These are phyloP conservation scores for Phaedon cochleariae DNA, from an alignment of 2,888 invertebrate genomes.

Conservation along the genomic window DNA sequence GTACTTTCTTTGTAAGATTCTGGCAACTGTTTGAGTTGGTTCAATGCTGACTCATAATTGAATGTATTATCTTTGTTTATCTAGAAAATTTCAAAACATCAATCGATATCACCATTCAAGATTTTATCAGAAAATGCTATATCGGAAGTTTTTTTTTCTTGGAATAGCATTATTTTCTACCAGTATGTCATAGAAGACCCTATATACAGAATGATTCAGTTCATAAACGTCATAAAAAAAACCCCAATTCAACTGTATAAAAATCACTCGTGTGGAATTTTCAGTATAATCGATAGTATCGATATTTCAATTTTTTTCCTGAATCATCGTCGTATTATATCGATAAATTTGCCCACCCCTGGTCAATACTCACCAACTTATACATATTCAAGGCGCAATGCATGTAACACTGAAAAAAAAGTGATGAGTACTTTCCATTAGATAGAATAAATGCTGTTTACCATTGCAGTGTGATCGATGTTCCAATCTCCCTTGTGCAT, in stretches of 20 bases:
- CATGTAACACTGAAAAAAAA: slow-evolving; percentile 63
- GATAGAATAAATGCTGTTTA: slow-evolving; percentile 29
- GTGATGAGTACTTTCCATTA: not conserved
- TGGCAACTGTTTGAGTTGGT: slow-evolving; percentile 62
- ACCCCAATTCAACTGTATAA: too few species aligned
- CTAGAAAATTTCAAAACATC: slow-evolving; percentile 32
- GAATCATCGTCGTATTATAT: too few species aligned
- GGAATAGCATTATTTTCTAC: too few species aligned
- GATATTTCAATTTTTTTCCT: too few species aligned
- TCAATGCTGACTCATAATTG: slow-evolving; percentile 63
- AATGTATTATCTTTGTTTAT: slow-evolving; percentile 53
- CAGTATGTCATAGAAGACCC: too few species aligned
- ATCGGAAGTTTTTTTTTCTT: too few species aligned
- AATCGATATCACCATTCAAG: not conserved
- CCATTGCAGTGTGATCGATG: slow-evolving; percentile 49
- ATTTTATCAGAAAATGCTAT: too few species aligned
- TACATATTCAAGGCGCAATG: slow-evolving; percentile 65
- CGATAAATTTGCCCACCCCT: too few species aligned
- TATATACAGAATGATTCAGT: too few species aligned
- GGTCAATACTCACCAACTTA: slow-evolving; percentile 61
- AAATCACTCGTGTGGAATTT: too few species aligned
- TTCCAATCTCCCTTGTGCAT: slow-evolving; percentile 53
- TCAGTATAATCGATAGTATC: too few species aligned
- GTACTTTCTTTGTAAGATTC: slow-evolving; percentile 62
- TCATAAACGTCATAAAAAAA: too few species aligned